Base-by-base conservation (phyloP, 2,888 invertebrate genomes). In the Bembecia ichneumoniformis region DNA sequence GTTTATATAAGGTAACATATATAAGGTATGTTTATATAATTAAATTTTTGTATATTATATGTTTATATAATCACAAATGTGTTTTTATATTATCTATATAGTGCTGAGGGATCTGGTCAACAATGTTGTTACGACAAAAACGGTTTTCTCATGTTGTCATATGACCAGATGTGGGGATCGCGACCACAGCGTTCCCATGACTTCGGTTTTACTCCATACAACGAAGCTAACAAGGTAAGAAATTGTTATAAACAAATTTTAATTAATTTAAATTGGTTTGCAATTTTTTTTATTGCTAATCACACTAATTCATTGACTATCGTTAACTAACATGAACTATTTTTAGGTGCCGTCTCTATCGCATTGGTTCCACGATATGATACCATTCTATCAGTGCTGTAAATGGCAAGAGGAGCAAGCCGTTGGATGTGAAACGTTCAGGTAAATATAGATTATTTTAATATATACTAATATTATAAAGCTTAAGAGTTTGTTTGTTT, bases 61-160 rank as follows among this genome's bases (percentile, higher is more conserved):
- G 7, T 10, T 52, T 68, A 72, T 0, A 1, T 9, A 28, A 28
- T 28, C 28, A 28, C 28, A 28, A 28, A 9, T 28, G 9, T 28
- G 9, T 7, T 28, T 28, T 28, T 28, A 28, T 28, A 28, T 28
- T 28, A 28, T 28, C 28, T 28, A 28, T 2, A 46, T 63, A 96
- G 96, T 54, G 76, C 92, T 51, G 95, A 96, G 77, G 97, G 97
- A 28, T 93, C 96, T 1, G 98, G 98, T 49, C 98, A 98, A 70
- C 97, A 98, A 70, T 99, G 99, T 66, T 99, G 99, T 73, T 99
- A 99, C 73, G 97, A 98, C 74, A 94, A 94, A 68, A 94, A 95
- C 61, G 93, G 94, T 2, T 95, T 92, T 77, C 89, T 99, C 16
- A 96, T 98, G 94, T 88, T 98, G 77, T 95, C 98, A 0, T 96